A percentile compares a stretch with the other conserved stretches of the same genome.
Conservation (phyloP, 2,888 invertebrate species). For the Netelia fuscicornis region DNA sequence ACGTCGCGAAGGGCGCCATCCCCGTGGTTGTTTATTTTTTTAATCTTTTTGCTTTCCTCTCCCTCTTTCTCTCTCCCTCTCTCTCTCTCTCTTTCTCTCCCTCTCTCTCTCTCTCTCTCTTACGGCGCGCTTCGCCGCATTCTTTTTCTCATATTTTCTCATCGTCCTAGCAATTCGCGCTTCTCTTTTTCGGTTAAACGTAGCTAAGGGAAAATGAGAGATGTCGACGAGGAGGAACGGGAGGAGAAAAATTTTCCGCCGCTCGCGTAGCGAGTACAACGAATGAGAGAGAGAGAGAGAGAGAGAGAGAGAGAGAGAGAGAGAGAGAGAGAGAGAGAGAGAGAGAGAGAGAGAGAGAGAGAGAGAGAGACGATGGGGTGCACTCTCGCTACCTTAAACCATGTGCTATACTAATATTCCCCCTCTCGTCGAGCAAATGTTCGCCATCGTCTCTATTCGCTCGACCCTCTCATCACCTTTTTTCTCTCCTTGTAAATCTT, state of each 20-base stretch:
- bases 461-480: constrained; percentile 22
- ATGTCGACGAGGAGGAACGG: neutral
- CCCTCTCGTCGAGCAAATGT: constrained; percentile 47
- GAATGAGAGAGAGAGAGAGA: neutral
- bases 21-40: constrained; percentile 9
- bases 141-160: constrained; percentile 64
- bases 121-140: neutral
- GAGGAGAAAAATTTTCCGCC: constrained; percentile 58
- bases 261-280: constrained; percentile 25
- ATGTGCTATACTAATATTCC: constrained; percentile 41
- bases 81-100: constrained; percentile 55
- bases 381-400: constrained; percentile 39
- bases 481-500: constrained; percentile 9
- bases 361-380: neutral
- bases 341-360: constrained; percentile 7
- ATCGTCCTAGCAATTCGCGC: constrained; percentile 39
- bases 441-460: constrained; percentile 31
- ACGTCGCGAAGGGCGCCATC: neutral
- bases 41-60: constrained; percentile 39
- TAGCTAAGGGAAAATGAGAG: constrained; percentile 66
- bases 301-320: neutral
- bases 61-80: constrained; percentile 57
- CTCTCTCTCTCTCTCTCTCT: constrained; percentile 53
- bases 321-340: neutral
- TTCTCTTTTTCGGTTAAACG: constrained; percentile 65